Evolutionary conservation across 2,888 invertebrate genomes (phyloP).

Genomic region (Melieria picta): DNA sequence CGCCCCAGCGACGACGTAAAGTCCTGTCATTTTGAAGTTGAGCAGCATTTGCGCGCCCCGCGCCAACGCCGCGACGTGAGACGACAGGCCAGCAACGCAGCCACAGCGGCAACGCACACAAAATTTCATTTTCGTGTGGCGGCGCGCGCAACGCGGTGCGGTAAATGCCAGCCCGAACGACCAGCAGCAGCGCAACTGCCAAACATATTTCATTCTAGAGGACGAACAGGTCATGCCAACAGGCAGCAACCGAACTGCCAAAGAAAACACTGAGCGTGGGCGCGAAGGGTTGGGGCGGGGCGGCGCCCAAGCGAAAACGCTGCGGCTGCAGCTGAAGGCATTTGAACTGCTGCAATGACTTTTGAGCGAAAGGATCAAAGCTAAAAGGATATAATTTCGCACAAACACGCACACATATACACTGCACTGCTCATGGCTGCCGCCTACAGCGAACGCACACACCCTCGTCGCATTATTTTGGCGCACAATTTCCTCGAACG

Average conservation of each 20-base stretch:
- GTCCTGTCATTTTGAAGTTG: constrained; percentile 38
- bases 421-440: neutral
- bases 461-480: too few species aligned
- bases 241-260: constrained; percentile 7
- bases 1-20: constrained; percentile 58
- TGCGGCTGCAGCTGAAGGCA: constrained; percentile 13
- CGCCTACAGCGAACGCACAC: too few species aligned
- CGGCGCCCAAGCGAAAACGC: neutral
- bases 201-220: constrained; percentile 62
- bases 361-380: constrained; percentile 32
- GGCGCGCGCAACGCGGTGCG: constrained; percentile 11
- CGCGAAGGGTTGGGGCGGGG: neutral
- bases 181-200: constrained; percentile 40
- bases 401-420: constrained; percentile 18
- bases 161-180: constrained; percentile 31
- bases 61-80: too few species aligned
- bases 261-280: neutral
- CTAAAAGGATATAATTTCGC: constrained; percentile 24
- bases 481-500: too few species aligned
- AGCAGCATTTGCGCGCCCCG: constrained; percentile 6
- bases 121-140: constrained; percentile 17
- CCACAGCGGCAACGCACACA: constrained; percentile 26
- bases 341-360: constrained; percentile 32
- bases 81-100: constrained; percentile 3
- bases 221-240: constrained; percentile 61